Conservation (phyloP, 1,140 invertebrate species). For the Pogonognathellus flavescens region DNA sequence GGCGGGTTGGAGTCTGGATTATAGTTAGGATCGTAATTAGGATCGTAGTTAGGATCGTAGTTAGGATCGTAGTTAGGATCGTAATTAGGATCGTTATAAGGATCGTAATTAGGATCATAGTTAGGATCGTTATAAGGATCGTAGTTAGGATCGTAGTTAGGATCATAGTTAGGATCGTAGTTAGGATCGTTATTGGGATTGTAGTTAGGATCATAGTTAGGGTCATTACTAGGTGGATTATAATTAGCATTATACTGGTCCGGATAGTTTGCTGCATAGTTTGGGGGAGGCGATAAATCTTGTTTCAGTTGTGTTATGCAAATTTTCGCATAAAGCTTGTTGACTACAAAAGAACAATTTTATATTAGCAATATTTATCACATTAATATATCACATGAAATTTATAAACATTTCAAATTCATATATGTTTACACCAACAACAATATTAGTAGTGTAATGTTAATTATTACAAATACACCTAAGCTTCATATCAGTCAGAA, state of each 20-base stretch:
- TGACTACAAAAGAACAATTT: neutral
- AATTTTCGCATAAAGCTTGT: neutral
- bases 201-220: neutral
- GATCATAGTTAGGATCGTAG: neutral
- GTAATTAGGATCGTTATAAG: neutral
- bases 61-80: neutral
- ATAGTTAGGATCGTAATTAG: neutral
- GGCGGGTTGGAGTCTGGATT: neutral
- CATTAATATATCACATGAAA: neutral
- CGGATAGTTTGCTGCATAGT: neutral
- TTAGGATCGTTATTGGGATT: neutral
- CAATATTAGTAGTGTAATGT: too few species aligned
- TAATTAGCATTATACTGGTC: neutral
- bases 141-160: neutral
- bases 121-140: neutral
- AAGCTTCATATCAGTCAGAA: too few species aligned
- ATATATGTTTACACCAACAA: neutral
- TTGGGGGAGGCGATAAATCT: neutral
- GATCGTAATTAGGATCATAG: neutral
- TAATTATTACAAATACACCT: too few species aligned
- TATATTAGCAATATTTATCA: neutral
- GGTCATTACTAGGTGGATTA: neutral
- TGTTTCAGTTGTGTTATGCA: neutral
- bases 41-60: slow-evolving; percentile 1
- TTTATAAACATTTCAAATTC: too few species aligned